Conservation (phyloP, 2,797 vertebrate species). For the Cetoscarus ocellatus region DNA sequence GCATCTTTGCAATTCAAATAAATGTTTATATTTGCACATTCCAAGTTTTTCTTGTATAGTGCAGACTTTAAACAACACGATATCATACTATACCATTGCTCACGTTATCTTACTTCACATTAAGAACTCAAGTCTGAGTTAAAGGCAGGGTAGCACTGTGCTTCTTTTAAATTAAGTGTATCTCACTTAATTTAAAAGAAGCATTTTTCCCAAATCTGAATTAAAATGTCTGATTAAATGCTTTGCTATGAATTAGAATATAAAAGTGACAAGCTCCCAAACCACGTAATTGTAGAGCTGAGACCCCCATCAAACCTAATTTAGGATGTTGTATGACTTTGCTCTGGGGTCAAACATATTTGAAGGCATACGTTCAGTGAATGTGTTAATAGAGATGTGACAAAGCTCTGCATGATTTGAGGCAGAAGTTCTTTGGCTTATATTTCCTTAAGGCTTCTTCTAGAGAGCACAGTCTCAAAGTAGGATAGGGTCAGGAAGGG, state of each 20-base stretch:
- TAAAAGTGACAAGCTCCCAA: background rate
- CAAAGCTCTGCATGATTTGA: constrained; percentile 2
- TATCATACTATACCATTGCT: no score
- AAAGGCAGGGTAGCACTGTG: no score
- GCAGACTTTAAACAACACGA: no score
- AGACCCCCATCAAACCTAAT: constrained; percentile 5
- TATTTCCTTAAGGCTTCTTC: background rate
- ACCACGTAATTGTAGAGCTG: constrained; percentile 1
- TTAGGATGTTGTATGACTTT: constrained; percentile 17
- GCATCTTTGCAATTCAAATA: no score
- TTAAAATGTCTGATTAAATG: no score
- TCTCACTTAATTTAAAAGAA: no score
- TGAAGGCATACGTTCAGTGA: background rate
- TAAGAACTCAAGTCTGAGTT: no score
- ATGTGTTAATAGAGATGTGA: background rate
- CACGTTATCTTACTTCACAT: no score
- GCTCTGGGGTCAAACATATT: background rate
- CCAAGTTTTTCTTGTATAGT: no score
- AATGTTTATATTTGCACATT: no score
- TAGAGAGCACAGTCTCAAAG: background rate
- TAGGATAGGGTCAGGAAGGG: constrained; percentile 22
- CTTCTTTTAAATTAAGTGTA: no score
- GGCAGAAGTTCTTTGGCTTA: background rate
- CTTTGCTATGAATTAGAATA: background rate
- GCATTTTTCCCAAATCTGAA: no score